Base-by-base conservation (phyloP, 2,888 invertebrate species). In the Craniophora ligustri region DNA sequence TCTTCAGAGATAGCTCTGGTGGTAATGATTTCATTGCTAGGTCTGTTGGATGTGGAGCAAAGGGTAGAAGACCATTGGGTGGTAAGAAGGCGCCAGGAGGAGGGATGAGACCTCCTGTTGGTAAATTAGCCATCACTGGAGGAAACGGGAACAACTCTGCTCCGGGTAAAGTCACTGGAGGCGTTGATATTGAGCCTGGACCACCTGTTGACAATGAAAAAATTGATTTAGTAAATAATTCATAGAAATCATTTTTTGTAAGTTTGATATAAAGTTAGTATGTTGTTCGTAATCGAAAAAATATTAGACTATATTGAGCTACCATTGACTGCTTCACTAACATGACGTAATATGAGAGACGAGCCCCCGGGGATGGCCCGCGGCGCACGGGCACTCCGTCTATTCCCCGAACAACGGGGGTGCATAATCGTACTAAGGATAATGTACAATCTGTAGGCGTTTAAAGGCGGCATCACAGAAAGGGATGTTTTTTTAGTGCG, bases 381-480 rank as follows among this genome's bases (percentile, higher is more conserved):
- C 74, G 84, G 89, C 87, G 75, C 88, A 78, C 81, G 87, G 88
- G 91, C 87, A 91, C 92, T 91, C 87, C 82, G 86, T 75, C 85
- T 87, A 92, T 90, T 92, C 92, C 89, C 92, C 81, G 90, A 87
- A 92, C 92, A 89, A 84, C 89, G 91, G 87, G 93, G 93, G 93
- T 93, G 93, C 93, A 93, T 93, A 93, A 93, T 93, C 92, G 91
- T 89, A 92, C 91, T 92, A 91, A 92, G 92, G 93, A 93, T 92
- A 93, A 92, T 93, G 92, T 93, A 93, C 93, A 93, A 93, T 93
- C 93, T 93, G 93, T 92, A 93, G 93, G 92, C 93, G 92, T 93
- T 93, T 93, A 93, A 92, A 93, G 92, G 90, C 92, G 88, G 92
- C 92, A 88, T 90, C 88, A 86, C 79, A 86, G 88, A 91, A 92